A percentile compares a stretch with the other conserved stretches of the same genome.
phyloP scores from a whole-genome alignment of 2,888 invertebrate genomes.

The Fragum fragum region DNA sequence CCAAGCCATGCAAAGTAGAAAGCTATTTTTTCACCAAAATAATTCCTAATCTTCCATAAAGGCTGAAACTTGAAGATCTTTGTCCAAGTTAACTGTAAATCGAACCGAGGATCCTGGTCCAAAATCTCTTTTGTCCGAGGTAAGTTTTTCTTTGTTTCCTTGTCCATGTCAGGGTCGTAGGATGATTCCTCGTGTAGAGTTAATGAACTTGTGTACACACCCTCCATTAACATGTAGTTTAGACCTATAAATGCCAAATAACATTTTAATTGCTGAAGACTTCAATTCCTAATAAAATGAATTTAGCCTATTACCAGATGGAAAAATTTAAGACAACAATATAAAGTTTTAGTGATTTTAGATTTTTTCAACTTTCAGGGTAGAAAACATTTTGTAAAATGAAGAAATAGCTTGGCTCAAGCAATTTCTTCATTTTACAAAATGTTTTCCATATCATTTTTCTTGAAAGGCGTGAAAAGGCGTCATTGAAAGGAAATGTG shows the following conservation, averaged over 20 bases:
- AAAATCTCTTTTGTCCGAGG: slow-evolving; percentile 38
- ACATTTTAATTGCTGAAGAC: too few species aligned
- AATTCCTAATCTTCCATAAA: slow-evolving; percentile 86
- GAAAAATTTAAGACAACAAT: too few species aligned
- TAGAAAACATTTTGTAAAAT: too few species aligned
- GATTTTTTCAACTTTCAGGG: too few species aligned
- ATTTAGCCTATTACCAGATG: too few species aligned
- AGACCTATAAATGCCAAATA: slow-evolving; percentile 85
- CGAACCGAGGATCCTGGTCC: slow-evolving; percentile 73
- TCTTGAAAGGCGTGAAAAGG: too few species aligned
- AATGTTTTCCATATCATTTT: too few species aligned
- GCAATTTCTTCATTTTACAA: too few species aligned
- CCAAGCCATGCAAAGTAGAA: slow-evolving; percentile 88
- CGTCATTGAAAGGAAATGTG: too few species aligned
- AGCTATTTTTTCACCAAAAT: slow-evolving; percentile 88
- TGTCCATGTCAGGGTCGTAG: slow-evolving; percentile 70
- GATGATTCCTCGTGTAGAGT: slow-evolving; percentile 86
- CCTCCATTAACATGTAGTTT: slow-evolving; percentile 85
- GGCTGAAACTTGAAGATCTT: slow-evolving; percentile 85
- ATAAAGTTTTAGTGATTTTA: too few species aligned
- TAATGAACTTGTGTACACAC: slow-evolving; percentile 85
- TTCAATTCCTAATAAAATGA: too few species aligned
- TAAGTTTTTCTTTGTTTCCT: slow-evolving; percentile 53
- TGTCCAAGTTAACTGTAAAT: slow-evolving; percentile 83
- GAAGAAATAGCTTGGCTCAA: too few species aligned